Evolutionary conservation across 1,140 invertebrate genomes (phyloP), one percentile per base, ranked within the genome.

Genomic region (Cotesia chilonis): DNA sequence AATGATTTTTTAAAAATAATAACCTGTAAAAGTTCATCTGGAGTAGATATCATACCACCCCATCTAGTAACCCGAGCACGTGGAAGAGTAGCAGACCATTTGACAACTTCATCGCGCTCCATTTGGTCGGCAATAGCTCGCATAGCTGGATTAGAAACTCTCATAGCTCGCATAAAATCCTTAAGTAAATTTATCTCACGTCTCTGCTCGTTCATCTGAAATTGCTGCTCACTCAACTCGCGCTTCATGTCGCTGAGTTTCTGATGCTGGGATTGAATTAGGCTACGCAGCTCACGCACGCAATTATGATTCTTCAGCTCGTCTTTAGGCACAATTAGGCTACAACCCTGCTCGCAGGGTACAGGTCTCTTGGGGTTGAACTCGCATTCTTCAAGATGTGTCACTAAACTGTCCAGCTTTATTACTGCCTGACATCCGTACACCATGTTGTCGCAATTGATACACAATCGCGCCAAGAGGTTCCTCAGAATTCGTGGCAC

Each of bases 1-100:
- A 28, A 65, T n/a, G 36, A 69, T 14, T 17, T 51, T 37, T 60
- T 38, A 51, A 1, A 28, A 36, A 35, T 52, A 9, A 67, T 17
- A 83, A 95, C 94, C 90, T 98, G 96, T 76, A 98, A 88, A 47
- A 94, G 91, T 84, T 95, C 94, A 88, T 98, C 96, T 4, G 96
- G 97, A 1, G 97, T 98, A 14, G 95, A 97, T 71, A 98, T 98
- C 95, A 98, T 98, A 68, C 96, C 96, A 68, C 96, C 97, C 97
- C 96, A 99, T 66, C 96, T 89, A 1, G 95, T 97, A 36, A 98
- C 96, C 76, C 95, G 87, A 1, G 96, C 96, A 64, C 94, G 87
- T 12, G 94, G 90, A 20, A 98, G 85, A 1, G 94, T 93, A 73
- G 90, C 92, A 37, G 95, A 94, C 97, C 96, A 98, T 82, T 95